Evolutionary conservation across 1,140 invertebrate genomes (phyloP), one percentile per base, ranked within the genome.

Genomic region (Papilio polyxenes): DNA sequence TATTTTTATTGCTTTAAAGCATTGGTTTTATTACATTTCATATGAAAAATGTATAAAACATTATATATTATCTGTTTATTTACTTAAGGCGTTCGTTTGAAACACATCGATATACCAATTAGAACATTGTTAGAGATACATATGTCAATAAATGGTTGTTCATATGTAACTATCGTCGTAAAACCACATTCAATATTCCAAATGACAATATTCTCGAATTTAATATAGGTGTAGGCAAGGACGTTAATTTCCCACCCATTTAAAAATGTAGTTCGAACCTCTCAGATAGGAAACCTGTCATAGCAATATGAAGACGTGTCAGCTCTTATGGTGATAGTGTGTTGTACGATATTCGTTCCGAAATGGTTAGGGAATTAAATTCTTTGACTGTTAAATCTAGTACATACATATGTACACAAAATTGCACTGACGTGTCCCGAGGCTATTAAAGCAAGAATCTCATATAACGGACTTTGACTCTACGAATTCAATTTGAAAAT

Each of bases 401-500:
- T 44, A 44, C 4, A n/a, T n/a, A n/a, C n/a, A 6, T 53, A 53
- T 53, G 51, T 53, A 5, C 20, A 76, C n/a, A 17, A 76, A 76
- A 51, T 76, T 49, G 51, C 75, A 53, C 51, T 77, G 23, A 31
- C 75, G 23, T 77, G 75, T 77, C 49, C 49, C 44, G 49, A 77
- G 23, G 49, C 75, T 77, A 56, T 77, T 76, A 77, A 31, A 53
- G 23, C 49, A 53, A 31, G 75, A 53, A 77, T 53, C 75, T 77
- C 20, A 53, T 77, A 53, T 77, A 13, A 53, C 51, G 13, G 20
- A 53, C 48, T 49, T 77, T 49, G 49, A 77, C 51, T 75, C 74
- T 77, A 53, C 10, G 31, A 77, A 77, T 77, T 77, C 75, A 77
- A 77, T 77, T 77, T 77, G 11, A 53, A 51, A 49, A 37, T 31